phyloP scores from a whole-genome alignment of 2,113 vertebrate species.

The Carettochelys insculpta region DNA sequence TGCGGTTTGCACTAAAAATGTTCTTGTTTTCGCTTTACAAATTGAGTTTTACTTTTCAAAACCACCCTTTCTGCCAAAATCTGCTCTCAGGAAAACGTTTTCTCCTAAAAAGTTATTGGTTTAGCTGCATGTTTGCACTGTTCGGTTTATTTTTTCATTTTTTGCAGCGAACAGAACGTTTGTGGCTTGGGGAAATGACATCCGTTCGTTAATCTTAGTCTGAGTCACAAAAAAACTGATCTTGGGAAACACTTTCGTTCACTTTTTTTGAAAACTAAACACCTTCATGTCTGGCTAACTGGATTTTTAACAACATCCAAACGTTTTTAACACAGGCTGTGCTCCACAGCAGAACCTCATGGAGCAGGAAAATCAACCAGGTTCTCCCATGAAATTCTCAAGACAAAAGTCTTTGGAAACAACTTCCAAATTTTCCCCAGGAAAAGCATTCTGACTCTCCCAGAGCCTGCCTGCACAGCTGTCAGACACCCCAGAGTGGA shows the following conservation, averaged over 20 bases:
- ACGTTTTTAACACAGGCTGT: neutral
- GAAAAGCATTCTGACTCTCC: neutral
- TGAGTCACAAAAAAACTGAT: neutral
- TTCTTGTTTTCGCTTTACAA: neutral
- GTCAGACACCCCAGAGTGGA: neutral
- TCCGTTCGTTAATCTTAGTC: neutral
- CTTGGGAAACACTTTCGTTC: neutral
- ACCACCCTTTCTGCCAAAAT: neutral
- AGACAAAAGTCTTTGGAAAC: neutral
- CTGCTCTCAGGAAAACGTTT: neutral
- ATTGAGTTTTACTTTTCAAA: neutral
- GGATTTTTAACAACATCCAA: neutral
- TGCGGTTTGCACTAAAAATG: neutral
- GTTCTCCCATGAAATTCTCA: neutral
- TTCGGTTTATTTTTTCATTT: neutral
- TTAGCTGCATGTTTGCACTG: neutral
- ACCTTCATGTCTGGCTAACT: neutral
- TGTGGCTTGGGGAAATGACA: neutral
- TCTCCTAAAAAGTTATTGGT: neutral
- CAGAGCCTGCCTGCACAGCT: neutral
- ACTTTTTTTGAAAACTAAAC: neutral
- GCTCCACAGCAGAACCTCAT: neutral
- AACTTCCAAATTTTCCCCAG: neutral
- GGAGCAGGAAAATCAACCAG: neutral
- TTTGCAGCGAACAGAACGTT: neutral